A percentile compares a stretch with the other conserved stretches of the same genome.
These are phyloP conservation scores for Leucopternis melanops DNA, from an alignment of 2,113 vertebrate genomes.

Conservation along the genomic window DNA sequence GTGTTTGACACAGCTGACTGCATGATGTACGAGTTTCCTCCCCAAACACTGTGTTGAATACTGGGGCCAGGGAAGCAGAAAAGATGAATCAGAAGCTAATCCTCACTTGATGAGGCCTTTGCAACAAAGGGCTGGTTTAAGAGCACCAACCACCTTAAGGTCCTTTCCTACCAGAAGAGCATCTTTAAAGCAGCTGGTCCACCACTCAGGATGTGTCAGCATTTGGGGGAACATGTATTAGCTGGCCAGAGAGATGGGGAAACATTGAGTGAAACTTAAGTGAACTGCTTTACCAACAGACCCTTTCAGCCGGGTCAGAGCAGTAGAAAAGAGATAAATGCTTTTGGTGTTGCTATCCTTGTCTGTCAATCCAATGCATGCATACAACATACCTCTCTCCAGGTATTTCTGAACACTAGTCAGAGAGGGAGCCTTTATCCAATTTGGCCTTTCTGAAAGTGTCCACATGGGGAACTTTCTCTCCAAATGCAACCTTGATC, in stretches of 20 bases:
- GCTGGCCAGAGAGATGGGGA: background rate
- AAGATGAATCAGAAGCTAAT: background rate
- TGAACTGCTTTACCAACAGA: background rate
- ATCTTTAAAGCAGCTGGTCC: background rate
- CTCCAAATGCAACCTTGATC: background rate
- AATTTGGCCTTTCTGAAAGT: background rate
- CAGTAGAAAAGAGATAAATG: background rate
- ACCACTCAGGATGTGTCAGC: background rate
- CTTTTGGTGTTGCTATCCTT: background rate
- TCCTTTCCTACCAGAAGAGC: background rate
- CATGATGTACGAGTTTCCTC: rapidly evolving
- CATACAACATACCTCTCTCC: background rate
- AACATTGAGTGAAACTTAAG: background rate
- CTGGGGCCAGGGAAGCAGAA: background rate
- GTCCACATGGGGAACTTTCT: background rate
- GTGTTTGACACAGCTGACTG: background rate
- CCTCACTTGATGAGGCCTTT: background rate
- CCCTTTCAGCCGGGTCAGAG: background rate
- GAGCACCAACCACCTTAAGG: background rate
- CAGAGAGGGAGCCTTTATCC: background rate
- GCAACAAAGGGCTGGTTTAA: background rate
- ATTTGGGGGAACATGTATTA: background rate
- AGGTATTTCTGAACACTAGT: background rate
- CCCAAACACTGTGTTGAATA: background rate
- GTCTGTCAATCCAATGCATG: background rate